Evolutionary conservation across 1,140 invertebrate species (phyloP).

Genomic region (Paralvinella palmiformis): DNA sequence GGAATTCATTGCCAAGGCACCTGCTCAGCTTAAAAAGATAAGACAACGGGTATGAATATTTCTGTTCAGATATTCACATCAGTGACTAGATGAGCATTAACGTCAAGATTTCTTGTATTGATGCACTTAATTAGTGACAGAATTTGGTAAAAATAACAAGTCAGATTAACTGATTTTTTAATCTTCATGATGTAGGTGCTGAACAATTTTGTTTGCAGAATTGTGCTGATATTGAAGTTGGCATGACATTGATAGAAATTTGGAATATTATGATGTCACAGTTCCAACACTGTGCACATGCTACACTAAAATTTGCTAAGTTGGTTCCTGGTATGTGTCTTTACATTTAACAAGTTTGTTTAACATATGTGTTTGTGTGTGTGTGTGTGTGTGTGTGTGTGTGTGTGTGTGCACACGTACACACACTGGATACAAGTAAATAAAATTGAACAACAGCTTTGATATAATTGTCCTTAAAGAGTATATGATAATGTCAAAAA

Average conservation of each 20-base stretch:
- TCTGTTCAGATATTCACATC: too few species aligned
- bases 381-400: neutral
- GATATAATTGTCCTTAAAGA: neutral
- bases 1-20: too few species aligned
- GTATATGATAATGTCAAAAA: neutral
- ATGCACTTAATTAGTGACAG: neutral
- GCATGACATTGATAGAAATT: neutral
- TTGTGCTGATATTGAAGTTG: neutral
- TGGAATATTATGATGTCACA: constrained; percentile 31
- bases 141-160: neutral
- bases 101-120: neutral
- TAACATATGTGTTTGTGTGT: neutral
- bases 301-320: constrained; percentile 28
- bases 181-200: neutral
- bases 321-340: constrained; percentile 26
- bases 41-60: too few species aligned
- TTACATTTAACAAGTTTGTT: neutral
- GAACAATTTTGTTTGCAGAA: neutral
- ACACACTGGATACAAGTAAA: neutral
- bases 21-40: too few species aligned
- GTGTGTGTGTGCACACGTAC: neutral
- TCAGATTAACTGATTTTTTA: neutral
- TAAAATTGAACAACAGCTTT: neutral
- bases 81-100: neutral
- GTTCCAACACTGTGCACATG: constrained; percentile 25